A percentile compares a stretch with the other conserved stretches of the same genome.
These are phyloP conservation scores for Tanypteryx hageni DNA, from an alignment of 2,888 invertebrate species.

Conservation along the genomic window DNA sequence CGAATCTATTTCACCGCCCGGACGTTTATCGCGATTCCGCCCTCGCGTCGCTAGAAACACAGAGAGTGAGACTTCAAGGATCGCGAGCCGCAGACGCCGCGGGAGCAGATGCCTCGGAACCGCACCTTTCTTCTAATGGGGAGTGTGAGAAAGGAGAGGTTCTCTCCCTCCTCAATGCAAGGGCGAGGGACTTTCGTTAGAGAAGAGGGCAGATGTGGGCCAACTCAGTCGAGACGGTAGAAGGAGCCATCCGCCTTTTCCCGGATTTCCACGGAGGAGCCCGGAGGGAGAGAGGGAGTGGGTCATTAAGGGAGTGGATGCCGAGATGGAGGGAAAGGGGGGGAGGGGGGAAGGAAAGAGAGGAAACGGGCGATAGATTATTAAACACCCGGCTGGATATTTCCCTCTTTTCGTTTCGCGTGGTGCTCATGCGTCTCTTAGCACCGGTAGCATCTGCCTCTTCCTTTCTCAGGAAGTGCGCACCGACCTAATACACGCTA, in stretches of 20 bases:
- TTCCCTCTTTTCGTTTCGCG: slow-evolving; percentile 38
- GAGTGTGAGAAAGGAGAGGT: too few species aligned
- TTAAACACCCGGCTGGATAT: neutral
- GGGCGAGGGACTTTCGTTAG: neutral
- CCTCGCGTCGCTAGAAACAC: too few species aligned
- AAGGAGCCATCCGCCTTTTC: neutral
- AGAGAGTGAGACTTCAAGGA: too few species aligned
- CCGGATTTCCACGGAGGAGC: neutral
- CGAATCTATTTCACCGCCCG: too few species aligned
- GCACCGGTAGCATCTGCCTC: neutral
- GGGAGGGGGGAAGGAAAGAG: neutral
- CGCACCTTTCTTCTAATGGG: too few species aligned
- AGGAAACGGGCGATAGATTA: slow-evolving; percentile 34
- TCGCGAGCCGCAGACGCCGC: too few species aligned
- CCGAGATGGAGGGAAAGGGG: neutral
- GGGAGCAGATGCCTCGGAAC: too few species aligned
- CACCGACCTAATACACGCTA: too few species aligned
- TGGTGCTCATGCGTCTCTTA: slow-evolving; percentile 43
- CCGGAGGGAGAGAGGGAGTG: neutral
- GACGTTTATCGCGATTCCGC: too few species aligned
- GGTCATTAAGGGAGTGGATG: neutral
- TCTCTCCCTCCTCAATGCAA: too few species aligned
- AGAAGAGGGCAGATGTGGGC: slow-evolving; percentile 7
- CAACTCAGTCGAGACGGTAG: slow-evolving; percentile 21
- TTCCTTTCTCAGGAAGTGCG: too few species aligned